Percentiles rank a stretch among this genome's conserved stretches.
Evolutionary conservation across 2,888 invertebrate species (phyloP).

Genomic region (Siphonodentalium dalli): DNA sequence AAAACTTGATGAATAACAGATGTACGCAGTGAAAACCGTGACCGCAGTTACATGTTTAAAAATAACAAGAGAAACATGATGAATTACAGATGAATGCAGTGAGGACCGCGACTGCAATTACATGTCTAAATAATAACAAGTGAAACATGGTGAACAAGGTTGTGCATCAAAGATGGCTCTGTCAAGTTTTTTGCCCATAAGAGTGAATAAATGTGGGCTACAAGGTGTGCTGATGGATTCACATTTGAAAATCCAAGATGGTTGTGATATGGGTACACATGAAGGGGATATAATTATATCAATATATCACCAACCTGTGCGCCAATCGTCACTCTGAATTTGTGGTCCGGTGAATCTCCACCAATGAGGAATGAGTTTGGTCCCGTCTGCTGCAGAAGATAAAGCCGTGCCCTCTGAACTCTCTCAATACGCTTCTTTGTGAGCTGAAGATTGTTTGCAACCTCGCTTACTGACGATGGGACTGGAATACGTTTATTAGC

Average conservation of each 20-base stretch:
- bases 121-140: neutral
- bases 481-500: too few species aligned
- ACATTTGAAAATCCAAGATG: too few species aligned
- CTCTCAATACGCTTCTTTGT: slow-evolving; percentile 57
- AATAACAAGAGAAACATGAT: neutral
- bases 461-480: too few species aligned
- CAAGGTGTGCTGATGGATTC: too few species aligned
- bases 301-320: slow-evolving; percentile 67
- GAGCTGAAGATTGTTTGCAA: slow-evolving; percentile 32
- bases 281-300: too few species aligned
- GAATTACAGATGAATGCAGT: neutral
- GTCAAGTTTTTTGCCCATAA: too few species aligned
- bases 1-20: neutral
- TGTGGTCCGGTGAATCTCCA: slow-evolving; percentile 66
- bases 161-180: too few species aligned
- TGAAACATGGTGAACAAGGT: neutral
- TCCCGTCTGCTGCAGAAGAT: slow-evolving; percentile 66
- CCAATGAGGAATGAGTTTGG: slow-evolving; percentile 67
- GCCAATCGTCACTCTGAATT: slow-evolving; percentile 67
- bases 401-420: slow-evolving; percentile 64
- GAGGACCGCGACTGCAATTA: neutral
- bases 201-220: too few species aligned
- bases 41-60: neutral
- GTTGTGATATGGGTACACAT: too few species aligned
- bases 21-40: neutral